Evolutionary conservation across 1,140 invertebrate genomes (phyloP), one percentile per base, ranked within the genome.

Genomic region (Delia radicum): DNA sequence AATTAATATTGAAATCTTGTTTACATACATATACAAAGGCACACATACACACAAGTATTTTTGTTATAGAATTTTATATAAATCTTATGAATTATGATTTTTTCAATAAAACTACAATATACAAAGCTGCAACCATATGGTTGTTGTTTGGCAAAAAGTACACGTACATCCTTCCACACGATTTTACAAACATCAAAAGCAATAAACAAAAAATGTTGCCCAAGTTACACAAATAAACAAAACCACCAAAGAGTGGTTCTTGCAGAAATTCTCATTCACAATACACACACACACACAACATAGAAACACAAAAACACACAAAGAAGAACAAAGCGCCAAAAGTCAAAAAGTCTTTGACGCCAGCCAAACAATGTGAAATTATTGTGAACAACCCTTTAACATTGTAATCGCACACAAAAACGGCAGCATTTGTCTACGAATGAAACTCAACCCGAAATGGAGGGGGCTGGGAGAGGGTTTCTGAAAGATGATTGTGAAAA

Each of bases 331-430:
- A 55, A 75, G 37, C 74, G 65, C 46, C 74, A 75, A 48, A 75
- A 75, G 74, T 71, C 74, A 75, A 75, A 72, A 75, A 75, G 74
- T 75, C 65, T 69, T 69, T 69, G 65, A 69, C 65, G 65, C 65
- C 65, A 69, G 63, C 63, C 48, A 55, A 55, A 55, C n/a, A 55
- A 55, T 55, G 37, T 69, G 65, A 69, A 67, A 67, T 67, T 67
- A 18, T 69, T 55, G 2, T 21, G n/a, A 55, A 48, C 33, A 37
- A 13, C n/a, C n/a, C n/a, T n/a, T n/a, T n/a, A n/a, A n/a, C n/a
- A n/a, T n/a, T n/a, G n/a, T n/a, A 33, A 33, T 7, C 7, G 13
- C 33, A 33, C 33, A 42, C 65, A 33, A 69, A n/a, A 10, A 8
- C 48, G 24, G 18, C 37, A 33, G 65, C 24, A 69, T 15, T 7